A percentile compares a stretch with the other conserved stretches of the same genome.
Conservation (phyloP, 2,113 vertebrate species). For the Apteryx owenii region DNA sequence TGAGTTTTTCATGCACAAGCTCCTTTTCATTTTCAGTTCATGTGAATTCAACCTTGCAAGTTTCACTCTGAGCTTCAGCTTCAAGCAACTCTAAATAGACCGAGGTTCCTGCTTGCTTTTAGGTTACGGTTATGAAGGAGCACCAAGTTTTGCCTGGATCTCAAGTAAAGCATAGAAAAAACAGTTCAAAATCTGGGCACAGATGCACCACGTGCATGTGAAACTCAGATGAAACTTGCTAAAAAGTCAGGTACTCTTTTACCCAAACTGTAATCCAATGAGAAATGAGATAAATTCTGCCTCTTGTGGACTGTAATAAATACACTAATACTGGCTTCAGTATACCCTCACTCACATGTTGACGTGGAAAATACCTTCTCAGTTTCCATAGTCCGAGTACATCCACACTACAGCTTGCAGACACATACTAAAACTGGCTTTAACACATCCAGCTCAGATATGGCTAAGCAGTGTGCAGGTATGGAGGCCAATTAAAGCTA, state of each 20-base stretch:
- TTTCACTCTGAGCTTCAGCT: background rate
- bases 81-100: background rate
- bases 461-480: background rate
- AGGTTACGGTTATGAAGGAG: background rate
- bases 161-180: background rate
- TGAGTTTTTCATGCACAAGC: fast-evolving
- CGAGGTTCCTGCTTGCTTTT: background rate
- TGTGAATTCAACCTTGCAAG: fast-evolving
- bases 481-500: background rate
- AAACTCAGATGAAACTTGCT: background rate
- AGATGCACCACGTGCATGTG: fast-evolving
- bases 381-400: background rate
- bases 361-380: background rate
- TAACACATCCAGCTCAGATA: fast-evolving
- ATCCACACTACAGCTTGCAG: background rate
- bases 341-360: too few relatives aligned
- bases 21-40: background rate
- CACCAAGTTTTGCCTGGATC: background rate
- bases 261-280: background rate
- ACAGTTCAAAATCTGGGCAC: background rate
- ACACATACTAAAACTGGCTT: too few relatives aligned
- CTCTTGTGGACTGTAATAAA: background rate
- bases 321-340: background rate
- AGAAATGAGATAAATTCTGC: background rate
- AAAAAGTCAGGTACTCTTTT: background rate